These are phyloP conservation scores for Tetramorium simillimum DNA, from an alignment of 1,140 invertebrate genomes.

Conservation along the genomic window DNA sequence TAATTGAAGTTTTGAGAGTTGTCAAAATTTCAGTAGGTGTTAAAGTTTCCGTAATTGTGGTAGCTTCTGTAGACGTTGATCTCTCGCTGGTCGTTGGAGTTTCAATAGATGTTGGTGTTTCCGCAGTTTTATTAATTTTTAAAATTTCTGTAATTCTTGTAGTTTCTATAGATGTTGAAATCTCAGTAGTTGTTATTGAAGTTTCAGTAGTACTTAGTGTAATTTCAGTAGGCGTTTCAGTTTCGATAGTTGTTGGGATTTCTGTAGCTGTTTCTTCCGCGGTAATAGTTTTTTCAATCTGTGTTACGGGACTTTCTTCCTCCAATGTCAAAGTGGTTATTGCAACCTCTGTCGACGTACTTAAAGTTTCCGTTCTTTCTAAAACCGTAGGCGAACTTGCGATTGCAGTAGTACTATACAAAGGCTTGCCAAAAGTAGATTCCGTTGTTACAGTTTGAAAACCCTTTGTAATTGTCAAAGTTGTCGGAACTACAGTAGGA, in stretches of 20 bases:
- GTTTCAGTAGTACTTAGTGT: background rate
- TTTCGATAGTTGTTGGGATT: background rate
- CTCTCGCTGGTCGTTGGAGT: background rate
- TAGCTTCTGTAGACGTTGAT: background rate
- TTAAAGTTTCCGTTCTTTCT: conserved; percentile 17
- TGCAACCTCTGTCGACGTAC: background rate
- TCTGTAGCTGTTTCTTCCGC: conserved; percentile 39
- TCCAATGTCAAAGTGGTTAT: conserved; percentile 3
- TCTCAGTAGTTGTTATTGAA: background rate
- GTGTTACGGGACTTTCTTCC: conserved; percentile 24
- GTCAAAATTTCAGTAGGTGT: background rate
- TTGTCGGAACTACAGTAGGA: background rate
- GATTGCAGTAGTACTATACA: background rate
- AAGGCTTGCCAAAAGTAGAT: background rate
- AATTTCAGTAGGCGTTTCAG: background rate
- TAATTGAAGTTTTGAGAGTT: background rate
- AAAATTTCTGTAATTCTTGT: background rate
- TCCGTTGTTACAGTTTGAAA: background rate
- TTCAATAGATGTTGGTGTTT: background rate
- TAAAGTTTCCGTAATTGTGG: background rate
- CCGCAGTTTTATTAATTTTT: background rate
- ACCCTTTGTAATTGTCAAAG: background rate
- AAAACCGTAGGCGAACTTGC: background rate
- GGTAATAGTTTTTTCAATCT: conserved; percentile 45
- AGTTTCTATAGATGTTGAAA: background rate